Conservation (phyloP, 2,113 vertebrate species). For the Rousettus leschenaultii region DNA sequence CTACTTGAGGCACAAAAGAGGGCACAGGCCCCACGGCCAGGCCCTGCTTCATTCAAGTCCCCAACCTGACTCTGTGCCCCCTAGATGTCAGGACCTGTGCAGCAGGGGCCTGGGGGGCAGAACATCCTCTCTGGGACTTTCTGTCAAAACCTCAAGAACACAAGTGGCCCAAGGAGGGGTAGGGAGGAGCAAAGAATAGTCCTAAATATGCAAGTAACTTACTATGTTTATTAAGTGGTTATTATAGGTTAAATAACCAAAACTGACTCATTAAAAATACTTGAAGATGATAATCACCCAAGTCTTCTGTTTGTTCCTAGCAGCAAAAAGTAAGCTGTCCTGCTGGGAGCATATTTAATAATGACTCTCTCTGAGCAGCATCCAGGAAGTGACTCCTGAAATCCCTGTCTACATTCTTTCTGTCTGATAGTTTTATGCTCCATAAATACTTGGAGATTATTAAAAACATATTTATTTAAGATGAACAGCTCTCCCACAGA, state of each 20-base stretch:
- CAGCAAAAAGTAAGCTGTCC: slow-evolving; percentile 65
- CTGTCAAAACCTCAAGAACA: not conserved
- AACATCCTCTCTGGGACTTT: not conserved
- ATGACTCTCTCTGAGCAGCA: slow-evolving; percentile 62
- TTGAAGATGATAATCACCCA: slow-evolving; percentile 62
- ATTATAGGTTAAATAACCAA: slow-evolving; percentile 79
- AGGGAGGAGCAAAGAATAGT: not conserved
- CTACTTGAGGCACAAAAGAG: not conserved
- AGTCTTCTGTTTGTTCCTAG: not conserved
- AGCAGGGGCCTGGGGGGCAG: no score
- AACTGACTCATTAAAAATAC: slow-evolving; percentile 71
- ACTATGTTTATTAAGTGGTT: slow-evolving; percentile 70
- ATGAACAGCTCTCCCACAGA: slow-evolving; percentile 81
- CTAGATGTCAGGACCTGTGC: not conserved
- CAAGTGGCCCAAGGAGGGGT: not conserved
- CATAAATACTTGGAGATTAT: slow-evolving; percentile 83
- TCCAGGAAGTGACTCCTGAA: slow-evolving; percentile 69
- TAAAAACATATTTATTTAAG: slow-evolving; percentile 88
- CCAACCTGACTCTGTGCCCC: not conserved
- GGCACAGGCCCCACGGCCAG: no score
- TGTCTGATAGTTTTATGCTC: slow-evolving; percentile 80
- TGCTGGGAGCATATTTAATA: slow-evolving; percentile 64
- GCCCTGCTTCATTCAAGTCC: no score
- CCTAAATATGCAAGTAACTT: slow-evolving; percentile 53
- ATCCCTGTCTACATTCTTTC: slow-evolving; percentile 72